A percentile compares a stretch with the other conserved stretches of the same genome.
Evolutionary conservation across 2,113 vertebrate genomes (phyloP).

Genomic region (Zosterops japonicus): DNA sequence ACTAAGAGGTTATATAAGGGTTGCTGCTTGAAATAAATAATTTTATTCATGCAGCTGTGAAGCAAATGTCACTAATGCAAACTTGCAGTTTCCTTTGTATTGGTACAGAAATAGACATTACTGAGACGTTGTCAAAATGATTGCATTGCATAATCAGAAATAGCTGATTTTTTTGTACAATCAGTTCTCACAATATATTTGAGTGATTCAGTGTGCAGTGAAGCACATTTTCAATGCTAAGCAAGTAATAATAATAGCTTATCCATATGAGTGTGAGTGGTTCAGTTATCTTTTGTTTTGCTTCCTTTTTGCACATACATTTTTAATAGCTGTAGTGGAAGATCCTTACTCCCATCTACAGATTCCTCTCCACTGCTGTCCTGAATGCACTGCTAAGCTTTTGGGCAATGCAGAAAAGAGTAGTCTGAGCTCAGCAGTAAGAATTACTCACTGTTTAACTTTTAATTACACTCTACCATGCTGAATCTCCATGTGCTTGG

Average conservation of each 20-base stretch:
- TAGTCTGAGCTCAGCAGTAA: not conserved
- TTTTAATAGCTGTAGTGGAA: not conserved
- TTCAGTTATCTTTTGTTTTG: not conserved
- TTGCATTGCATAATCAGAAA: conserved; percentile 2
- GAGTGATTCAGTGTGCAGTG: not conserved
- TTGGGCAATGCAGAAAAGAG: not conserved
- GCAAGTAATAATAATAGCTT: not conserved
- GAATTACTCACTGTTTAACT: not conserved
- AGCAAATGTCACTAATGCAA: not conserved
- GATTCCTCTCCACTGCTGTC: not conserved
- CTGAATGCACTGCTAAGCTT: not conserved
- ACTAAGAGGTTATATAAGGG: not conserved
- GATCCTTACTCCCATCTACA: not conserved
- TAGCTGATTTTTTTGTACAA: not conserved
- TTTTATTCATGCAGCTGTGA: conserved; percentile 18
- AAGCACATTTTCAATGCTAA: not conserved
- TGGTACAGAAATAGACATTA: conserved; percentile 18
- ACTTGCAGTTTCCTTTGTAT: conserved; percentile 11
- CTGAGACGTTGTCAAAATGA: not conserved
- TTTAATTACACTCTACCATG: not conserved
- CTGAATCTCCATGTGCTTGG: not conserved
- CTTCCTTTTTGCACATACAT: not conserved
- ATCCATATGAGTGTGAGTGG: not conserved
- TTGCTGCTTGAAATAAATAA: conserved; percentile 19
- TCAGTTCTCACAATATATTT: not conserved